Base-by-base conservation (phyloP, 2,888 invertebrate species). In the Elysia crispata region DNA sequence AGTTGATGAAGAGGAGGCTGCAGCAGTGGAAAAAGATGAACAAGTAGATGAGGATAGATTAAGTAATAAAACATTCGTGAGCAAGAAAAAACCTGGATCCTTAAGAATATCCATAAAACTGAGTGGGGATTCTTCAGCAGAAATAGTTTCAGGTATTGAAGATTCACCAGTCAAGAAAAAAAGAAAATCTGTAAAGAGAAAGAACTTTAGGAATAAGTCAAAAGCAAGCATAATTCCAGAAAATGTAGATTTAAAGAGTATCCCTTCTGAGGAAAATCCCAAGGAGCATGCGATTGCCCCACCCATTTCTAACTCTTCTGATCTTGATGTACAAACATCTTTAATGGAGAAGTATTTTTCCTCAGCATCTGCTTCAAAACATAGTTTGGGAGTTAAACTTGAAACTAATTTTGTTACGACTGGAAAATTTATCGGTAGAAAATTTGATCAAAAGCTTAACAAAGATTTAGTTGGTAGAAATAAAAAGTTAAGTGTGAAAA, bases 271-370 rank as follows among this genome's bases (percentile, higher is more conserved):
- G 18, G 70, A 70, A 5, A 41, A 41, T 18, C 5, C 25, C 6
- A 28, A 66, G 15, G 60, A 60, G 20, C 60, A 60, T 8, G 60
- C 15, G 23, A 23, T 8, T 60, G 60, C 60, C 60, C 20, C 20
- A 60, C 60, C 60, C n/a, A 33, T 74, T 72, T n/a, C n/a, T n/a
- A n/a, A 41, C 11, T 41, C 41, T 41, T 41, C 41, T 41, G 41
- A 41, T 41, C 41, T 41, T 41, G 41, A n/a, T n/a, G n/a, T 41
- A 6, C 41, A 41, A 41, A 41, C 41, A 41, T 50, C 80, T 6
- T 49, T 80, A 20, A 80, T 80, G 80, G 80, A 80, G 41, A 80
- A 80, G 31, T 80, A 80, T 50, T 80, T 80, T 54, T 76, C 76
- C 20, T 23, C 69, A 18, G 80, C 80, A 15, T 74, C 41, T 23